These are phyloP conservation scores for Caracal caracal DNA, from an alignment of 2,113 vertebrate species.

Conservation along the genomic window DNA sequence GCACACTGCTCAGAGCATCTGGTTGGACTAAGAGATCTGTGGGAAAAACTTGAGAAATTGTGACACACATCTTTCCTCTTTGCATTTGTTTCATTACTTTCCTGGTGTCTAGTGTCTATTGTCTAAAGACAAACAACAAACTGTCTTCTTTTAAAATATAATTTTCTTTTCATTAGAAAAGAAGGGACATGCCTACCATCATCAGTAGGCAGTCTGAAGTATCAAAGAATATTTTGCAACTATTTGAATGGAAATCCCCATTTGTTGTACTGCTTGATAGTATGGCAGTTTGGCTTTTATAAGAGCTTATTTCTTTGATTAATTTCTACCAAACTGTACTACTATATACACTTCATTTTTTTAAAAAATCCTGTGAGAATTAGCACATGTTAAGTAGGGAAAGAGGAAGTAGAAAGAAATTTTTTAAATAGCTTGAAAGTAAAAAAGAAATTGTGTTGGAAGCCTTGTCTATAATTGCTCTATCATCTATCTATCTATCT, in stretches of 20 bases:
- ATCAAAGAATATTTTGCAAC: slow-evolving; percentile 39
- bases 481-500: background rate
- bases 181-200: background rate
- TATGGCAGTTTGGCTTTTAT: background rate
- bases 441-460: background rate
- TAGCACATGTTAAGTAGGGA: background rate
- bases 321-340: background rate
- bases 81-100: slow-evolving; percentile 4
- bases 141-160: slow-evolving; percentile 42
- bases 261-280: background rate
- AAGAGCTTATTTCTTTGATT: background rate
- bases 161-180: slow-evolving; percentile 48
- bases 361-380: background rate
- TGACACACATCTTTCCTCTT: background rate
- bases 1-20: background rate
- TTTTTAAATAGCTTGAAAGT: background rate
- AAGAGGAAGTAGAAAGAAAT: slow-evolving; percentile 22
- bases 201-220: slow-evolving; percentile 16
- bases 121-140: slow-evolving; percentile 53
- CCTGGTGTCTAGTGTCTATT: slow-evolving; percentile 11
- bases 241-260: slow-evolving; percentile 9
- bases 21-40: background rate
- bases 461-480: background rate
- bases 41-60: background rate
- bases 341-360: background rate